These are phyloP conservation scores for Sinocyclocheilus rhinocerous DNA, from an alignment of 2,113 vertebrate genomes.

Conservation along the genomic window DNA sequence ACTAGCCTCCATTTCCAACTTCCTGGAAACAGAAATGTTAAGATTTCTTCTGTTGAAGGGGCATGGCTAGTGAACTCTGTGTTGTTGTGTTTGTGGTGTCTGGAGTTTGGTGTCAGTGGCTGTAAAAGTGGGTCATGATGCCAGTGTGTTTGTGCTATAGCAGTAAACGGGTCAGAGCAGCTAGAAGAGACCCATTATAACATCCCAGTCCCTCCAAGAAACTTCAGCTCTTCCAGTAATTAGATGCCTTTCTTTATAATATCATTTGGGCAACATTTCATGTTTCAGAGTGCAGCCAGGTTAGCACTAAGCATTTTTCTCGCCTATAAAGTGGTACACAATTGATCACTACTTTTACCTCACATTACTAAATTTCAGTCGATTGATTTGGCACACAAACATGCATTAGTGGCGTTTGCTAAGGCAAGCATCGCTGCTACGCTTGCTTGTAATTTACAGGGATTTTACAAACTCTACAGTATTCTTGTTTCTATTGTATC, in stretches of 20 bases:
- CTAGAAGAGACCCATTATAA: neutral
- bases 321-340: neutral
- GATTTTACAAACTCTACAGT: neutral
- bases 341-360: neutral
- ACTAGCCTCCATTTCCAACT: neutral
- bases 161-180: conserved; percentile 18
- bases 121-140: conserved; percentile 69
- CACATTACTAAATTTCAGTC: neutral
- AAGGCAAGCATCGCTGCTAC: neutral
- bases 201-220: neutral
- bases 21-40: neutral
- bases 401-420: neutral
- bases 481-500: too few species aligned
- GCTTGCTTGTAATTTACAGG: neutral
- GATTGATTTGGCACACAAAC: neutral
- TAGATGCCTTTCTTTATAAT: neutral
- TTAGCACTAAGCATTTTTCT: neutral
- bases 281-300: neutral
- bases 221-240: too few species aligned
- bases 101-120: conserved; percentile 34
- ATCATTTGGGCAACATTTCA: neutral
- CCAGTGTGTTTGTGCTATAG: conserved; percentile 57
- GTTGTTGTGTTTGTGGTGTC: neutral
- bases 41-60: neutral
- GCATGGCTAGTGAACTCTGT: neutral